Evolutionary conservation across 2,113 vertebrate species (phyloP).

Genomic region (Corapipo altera): DNA sequence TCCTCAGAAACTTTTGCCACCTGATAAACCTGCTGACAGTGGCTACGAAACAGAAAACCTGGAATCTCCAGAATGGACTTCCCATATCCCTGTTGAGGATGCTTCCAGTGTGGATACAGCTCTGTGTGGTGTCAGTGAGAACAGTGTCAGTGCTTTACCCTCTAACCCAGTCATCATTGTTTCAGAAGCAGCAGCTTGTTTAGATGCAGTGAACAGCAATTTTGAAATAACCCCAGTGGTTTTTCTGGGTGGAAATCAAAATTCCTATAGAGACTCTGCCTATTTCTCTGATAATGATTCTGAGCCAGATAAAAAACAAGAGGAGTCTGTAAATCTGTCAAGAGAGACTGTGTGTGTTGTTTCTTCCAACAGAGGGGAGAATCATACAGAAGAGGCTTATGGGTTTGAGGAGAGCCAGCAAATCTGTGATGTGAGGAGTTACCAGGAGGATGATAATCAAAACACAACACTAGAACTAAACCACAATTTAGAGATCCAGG

Average conservation of each 20-base stretch:
- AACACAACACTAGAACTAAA: neutral
- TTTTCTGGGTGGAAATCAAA: constrained; percentile 68
- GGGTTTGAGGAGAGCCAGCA: neutral
- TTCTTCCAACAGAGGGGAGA: neutral
- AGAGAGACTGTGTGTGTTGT: neutral
- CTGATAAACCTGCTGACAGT: constrained; percentile 92
- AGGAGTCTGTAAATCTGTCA: constrained; percentile 66
- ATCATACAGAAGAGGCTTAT: neutral
- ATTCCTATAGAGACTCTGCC: constrained; percentile 90
- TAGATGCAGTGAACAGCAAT: constrained; percentile 19
- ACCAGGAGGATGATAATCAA: neutral
- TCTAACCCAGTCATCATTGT: constrained; percentile 85
- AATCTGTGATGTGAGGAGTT: neutral
- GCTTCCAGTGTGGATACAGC: constrained; percentile 60
- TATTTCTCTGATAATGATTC: constrained; percentile 98
- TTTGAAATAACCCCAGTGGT: constrained; percentile 65
- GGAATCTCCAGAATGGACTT: constrained; percentile 97
- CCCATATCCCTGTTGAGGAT: constrained; percentile 75
- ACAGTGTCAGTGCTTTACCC: neutral
- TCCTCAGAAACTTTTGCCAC: constrained; percentile 84
- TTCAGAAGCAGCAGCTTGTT: constrained; percentile 74
- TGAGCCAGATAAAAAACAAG: constrained; percentile 87
- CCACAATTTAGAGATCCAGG: neutral
- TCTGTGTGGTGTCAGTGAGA: neutral
- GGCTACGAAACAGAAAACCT: constrained; percentile 98